Conservation (phyloP, 2,888 invertebrate species). For the Smittia sp. region DNA sequence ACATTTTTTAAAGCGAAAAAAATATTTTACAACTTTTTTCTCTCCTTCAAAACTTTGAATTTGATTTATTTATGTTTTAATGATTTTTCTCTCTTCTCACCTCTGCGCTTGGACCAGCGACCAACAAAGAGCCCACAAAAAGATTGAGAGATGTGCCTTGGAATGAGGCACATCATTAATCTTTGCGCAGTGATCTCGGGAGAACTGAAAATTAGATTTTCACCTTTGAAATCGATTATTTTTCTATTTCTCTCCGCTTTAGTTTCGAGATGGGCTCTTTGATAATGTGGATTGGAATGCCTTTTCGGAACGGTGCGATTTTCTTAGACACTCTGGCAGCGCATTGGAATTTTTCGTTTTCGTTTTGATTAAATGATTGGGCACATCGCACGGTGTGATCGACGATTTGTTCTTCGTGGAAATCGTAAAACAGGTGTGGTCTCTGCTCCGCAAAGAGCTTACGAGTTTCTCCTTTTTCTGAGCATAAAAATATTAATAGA, state of each 20-base stretch:
- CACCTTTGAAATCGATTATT: constrained; percentile 38
- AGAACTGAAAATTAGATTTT: constrained; percentile 30
- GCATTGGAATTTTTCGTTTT: neutral
- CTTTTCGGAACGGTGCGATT: constrained; percentile 16
- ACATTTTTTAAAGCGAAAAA: constrained; percentile 34
- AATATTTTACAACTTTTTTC: constrained; percentile 36
- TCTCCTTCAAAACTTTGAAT: neutral
- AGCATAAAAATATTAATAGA: constrained; percentile 37
- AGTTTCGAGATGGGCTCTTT: constrained; percentile 27
- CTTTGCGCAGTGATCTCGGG: constrained; percentile 29
- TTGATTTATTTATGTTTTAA: constrained; percentile 41
- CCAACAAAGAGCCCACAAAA: constrained; percentile 21
- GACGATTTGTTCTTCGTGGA: constrained; percentile 3
- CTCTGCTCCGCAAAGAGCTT: neutral
- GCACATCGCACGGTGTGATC: constrained; percentile 4
- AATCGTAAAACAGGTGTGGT: constrained; percentile 38
- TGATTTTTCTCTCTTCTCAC: constrained; percentile 39
- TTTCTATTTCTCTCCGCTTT: constrained; percentile 29
- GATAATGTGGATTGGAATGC: neutral
- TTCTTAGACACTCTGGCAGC: constrained; percentile 38
- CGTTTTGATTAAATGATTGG: constrained; percentile 30
- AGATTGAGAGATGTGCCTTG: constrained; percentile 6
- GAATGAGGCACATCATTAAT: constrained; percentile 32
- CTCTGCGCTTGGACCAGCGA: constrained; percentile 3
- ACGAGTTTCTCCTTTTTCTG: neutral